phyloP scores from a whole-genome alignment of 2,113 vertebrate genomes.

The Manacus vitellinus region DNA sequence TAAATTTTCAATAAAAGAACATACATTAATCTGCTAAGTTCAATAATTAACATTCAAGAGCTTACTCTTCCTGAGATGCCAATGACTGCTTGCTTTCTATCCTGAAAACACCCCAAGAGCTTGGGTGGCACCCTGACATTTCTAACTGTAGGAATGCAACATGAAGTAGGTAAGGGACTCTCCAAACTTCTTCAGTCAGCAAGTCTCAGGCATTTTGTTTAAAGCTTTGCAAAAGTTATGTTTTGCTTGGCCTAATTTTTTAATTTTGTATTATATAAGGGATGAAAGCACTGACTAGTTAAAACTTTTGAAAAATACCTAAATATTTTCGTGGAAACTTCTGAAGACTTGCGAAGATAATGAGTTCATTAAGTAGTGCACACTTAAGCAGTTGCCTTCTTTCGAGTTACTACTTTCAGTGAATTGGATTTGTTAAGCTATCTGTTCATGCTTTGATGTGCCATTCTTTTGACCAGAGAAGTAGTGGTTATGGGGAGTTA shows the following conservation, averaged over 20 bases:
- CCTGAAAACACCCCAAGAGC: neutral
- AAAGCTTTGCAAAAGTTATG: neutral
- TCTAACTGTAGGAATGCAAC: neutral
- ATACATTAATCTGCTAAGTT: neutral
- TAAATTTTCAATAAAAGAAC: neutral
- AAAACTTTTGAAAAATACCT: neutral
- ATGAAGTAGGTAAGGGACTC: neutral
- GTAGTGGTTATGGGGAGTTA: slow-evolving; percentile 5
- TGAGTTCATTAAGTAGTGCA: slow-evolving; percentile 2
- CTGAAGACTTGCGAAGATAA: neutral
- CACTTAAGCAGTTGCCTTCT: neutral
- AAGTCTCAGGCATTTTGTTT: neutral
- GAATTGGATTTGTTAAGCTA: slow-evolving; percentile 35
- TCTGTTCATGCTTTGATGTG: slow-evolving; percentile 52
- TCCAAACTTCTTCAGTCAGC: neutral
- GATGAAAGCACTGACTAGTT: neutral
- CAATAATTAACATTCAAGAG: neutral
- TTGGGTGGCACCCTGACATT: neutral
- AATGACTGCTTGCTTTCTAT: neutral
- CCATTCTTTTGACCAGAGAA: slow-evolving; percentile 26
- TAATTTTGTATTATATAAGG: neutral
- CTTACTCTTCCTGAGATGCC: neutral
- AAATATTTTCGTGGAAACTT: neutral
- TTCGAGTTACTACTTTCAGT: slow-evolving; percentile 6
- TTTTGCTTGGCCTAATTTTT: neutral